Evolutionary conservation across 2,113 vertebrate species (phyloP).

Genomic region (Rissa tridactyla): DNA sequence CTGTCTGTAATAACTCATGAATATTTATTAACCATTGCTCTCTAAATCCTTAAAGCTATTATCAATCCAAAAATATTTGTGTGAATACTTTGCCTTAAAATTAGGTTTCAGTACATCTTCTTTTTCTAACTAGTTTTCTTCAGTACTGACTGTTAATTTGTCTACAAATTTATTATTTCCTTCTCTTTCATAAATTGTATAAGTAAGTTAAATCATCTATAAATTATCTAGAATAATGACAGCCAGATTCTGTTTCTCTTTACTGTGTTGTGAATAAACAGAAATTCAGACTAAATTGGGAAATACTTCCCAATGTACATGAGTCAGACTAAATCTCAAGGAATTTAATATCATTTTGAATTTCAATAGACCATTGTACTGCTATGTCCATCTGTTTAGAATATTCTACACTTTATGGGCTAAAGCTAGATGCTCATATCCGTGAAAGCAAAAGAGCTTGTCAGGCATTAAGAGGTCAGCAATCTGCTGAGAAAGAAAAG

Average conservation of each 20-base stretch:
- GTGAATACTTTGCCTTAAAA: background rate
- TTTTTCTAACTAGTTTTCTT: background rate
- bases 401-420: conserved; percentile 34
- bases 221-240: background rate
- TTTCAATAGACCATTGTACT: background rate
- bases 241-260: background rate
- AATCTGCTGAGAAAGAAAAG: conserved; percentile 16
- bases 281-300: background rate
- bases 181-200: background rate
- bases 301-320: background rate
- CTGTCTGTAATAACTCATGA: accelerated
- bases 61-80: background rate
- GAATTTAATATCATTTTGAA: background rate
- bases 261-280: background rate
- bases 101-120: background rate
- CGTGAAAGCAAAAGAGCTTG: conserved; percentile 23
- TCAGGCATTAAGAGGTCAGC: conserved; percentile 37
- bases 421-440: background rate
- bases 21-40: background rate
- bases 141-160: background rate
- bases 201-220: background rate
- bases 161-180: background rate
- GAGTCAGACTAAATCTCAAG: background rate
- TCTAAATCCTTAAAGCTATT: background rate
- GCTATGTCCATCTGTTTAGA: conserved; percentile 19